Evolutionary conservation across 2,888 invertebrate genomes (phyloP), one percentile per base, ranked within the genome.

Genomic region (Argyresthia albistria): DNA sequence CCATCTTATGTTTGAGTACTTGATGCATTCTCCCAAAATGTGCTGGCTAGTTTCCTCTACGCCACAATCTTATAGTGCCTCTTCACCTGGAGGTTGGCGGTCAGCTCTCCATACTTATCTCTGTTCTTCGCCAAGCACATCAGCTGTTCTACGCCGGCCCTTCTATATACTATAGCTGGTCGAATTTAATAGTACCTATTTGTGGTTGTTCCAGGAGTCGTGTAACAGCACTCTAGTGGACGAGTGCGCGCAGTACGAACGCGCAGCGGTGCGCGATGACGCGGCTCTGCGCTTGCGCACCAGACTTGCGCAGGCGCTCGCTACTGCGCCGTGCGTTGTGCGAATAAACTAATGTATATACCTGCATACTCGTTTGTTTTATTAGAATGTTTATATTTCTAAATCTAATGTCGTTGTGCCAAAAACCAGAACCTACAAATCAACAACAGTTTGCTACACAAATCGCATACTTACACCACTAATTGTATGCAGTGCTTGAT

Each of bases 171-270:
- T 25, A 6, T 25, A 25, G 25, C 6, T 4, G 6, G 25, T 6
- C 25, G n/a, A 25, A 25, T 6, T 25, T 6, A 25, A 25, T 25
- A 25, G 6, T 25, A n/a, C n/a, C n/a, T n/a, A 6, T 25, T 25
- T 6, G 2, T 25, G 25, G 3, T 25, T 25, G 25, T 25, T 25
- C 25, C 77, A 87, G 87, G 80, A 81, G 61, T 75, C 81, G 64
- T 88, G 88, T 76, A 84, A 88, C 68, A 67, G 75, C 58, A 84
- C 81, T 43, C 65, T 88, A 66, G 72, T 87, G 58, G 65, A 62
- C 39, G 86, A 88, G 57, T 88, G 88, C 60, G 71, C 67, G 52
- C 62, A 62, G 59, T 88, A 88, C 64, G 66, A 70, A 8, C 63
- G 63, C 50, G 69, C 72, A 54, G 74, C 76, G 53, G 76, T 76